Percentiles rank a stretch among this genome's conserved stretches.
Evolutionary conservation across 2,113 vertebrate genomes (phyloP).

Genomic region (Lipophrys pholis): DNA sequence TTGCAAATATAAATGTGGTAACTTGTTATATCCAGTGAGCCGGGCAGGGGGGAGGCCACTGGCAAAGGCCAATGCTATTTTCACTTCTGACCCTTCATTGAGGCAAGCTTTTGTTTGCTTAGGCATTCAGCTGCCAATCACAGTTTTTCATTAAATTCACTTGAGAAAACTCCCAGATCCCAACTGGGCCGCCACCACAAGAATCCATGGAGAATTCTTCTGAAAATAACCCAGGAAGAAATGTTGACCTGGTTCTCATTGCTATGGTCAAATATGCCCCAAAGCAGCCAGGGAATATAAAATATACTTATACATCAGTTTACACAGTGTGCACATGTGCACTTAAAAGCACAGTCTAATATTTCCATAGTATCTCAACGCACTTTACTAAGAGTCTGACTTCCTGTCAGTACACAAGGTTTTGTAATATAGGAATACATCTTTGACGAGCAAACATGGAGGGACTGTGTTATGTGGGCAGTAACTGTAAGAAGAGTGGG

Average conservation of each 20-base stretch:
- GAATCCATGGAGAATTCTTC: conserved; percentile 63
- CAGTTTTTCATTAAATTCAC: conserved; percentile 88
- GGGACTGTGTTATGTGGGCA: conserved; percentile 14
- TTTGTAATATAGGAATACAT: conserved; percentile 21
- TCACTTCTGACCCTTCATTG: conserved; percentile 85
- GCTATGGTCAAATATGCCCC: conserved; percentile 40
- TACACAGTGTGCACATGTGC: too few species aligned
- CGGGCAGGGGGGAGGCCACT: conserved; percentile 80
- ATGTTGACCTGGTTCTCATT: conserved; percentile 49
- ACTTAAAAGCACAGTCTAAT: not conserved
- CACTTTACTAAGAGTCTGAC: not conserved
- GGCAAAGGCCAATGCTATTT: conserved; percentile 84
- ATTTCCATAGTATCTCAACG: not conserved
- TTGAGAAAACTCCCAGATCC: conserved; percentile 76
- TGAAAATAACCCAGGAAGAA: conserved; percentile 55
- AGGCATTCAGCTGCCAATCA: conserved; percentile 90
- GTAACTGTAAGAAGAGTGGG: conserved; percentile 40
- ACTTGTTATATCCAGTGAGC: conserved; percentile 85
- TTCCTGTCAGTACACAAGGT: not conserved
- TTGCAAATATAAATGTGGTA: conserved; percentile 87
- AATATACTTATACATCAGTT: not conserved
- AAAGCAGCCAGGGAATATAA: not conserved
- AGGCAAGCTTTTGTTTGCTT: conserved; percentile 83
- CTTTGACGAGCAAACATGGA: conserved; percentile 17
- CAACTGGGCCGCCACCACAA: conserved; percentile 69